Conservation (phyloP, 2,888 invertebrate species). For the Aproaerema taeniolella region DNA sequence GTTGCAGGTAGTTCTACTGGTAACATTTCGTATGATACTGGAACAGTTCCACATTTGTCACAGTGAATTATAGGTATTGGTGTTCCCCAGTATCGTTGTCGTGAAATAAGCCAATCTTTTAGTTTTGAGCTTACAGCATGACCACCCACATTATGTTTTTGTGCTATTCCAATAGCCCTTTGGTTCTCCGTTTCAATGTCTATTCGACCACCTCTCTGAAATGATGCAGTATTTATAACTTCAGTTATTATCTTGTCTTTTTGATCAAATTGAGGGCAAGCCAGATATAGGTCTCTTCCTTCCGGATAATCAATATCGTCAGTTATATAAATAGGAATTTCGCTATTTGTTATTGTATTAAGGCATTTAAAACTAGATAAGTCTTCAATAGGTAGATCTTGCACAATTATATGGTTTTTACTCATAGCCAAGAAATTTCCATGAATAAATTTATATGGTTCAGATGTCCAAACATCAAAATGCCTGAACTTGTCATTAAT, state of each 20-base stretch:
- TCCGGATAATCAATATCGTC: conserved; percentile 79
- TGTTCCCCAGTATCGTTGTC: conserved; percentile 99
- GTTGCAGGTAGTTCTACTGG: conserved; percentile 86
- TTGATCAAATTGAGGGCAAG: conserved; percentile 80
- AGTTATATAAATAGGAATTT: conserved; percentile 81
- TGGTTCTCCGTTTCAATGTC: conserved; percentile 63
- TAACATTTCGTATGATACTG: conserved; percentile 86
- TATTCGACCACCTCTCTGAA: no score
- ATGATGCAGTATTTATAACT: conserved; percentile 65
- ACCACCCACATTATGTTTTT: conserved; percentile 81
- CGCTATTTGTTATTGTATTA: conserved; percentile 83
- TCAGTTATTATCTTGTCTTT: conserved; percentile 80
- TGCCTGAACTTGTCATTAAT: conserved; percentile 32
- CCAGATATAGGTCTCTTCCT: conserved; percentile 82
- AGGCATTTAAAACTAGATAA: conserved; percentile 47
- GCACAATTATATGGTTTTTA: conserved; percentile 41
- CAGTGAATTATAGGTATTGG: conserved; percentile 98
- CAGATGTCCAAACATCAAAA: conserved; percentile 84
- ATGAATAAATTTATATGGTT: conserved; percentile 84
- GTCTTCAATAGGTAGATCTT: conserved; percentile 33
- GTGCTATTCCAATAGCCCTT: conserved; percentile 78
- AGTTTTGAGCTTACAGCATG: conserved; percentile 87
- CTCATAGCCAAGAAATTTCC: conserved; percentile 83
- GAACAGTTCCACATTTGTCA: conserved; percentile 85
- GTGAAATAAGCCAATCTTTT: conserved; percentile 96